These are phyloP conservation scores for Caerostris darwini DNA, from an alignment of 1,140 invertebrate genomes.

Conservation along the genomic window DNA sequence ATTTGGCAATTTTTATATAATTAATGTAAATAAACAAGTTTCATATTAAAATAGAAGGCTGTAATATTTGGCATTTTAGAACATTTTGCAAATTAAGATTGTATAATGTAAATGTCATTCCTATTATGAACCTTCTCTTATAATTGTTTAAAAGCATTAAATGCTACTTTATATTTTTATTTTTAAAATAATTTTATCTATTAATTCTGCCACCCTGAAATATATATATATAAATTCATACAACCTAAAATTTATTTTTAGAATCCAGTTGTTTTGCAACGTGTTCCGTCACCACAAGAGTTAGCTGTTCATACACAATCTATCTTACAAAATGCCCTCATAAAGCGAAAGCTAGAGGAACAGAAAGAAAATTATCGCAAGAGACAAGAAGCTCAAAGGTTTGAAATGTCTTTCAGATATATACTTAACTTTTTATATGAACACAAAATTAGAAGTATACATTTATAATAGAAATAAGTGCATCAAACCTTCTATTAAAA, in stretches of 20 bases:
- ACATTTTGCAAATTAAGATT: neutral
- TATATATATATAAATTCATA: neutral
- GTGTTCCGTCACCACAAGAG: slow-evolving; percentile 91
- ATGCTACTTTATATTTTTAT: too few relatives aligned
- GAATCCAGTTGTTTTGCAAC: slow-evolving; percentile 81
- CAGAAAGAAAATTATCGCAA: slow-evolving; percentile 91
- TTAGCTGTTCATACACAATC: slow-evolving; percentile 90
- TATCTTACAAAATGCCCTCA: slow-evolving; percentile 90
- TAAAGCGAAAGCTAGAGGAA: slow-evolving; percentile 93
- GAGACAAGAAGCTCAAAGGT: slow-evolving; percentile 85
- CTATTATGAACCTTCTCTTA: too few relatives aligned
- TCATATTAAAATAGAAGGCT: too few relatives aligned
- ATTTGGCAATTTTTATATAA: neutral
- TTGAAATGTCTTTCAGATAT: neutral
- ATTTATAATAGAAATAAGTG: too few relatives aligned
- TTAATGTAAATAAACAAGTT: too few relatives aligned
- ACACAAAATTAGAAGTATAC: too few relatives aligned
- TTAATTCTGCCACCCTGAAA: neutral
- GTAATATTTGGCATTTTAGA: too few relatives aligned
- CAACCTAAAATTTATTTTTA: slow-evolving; percentile 43
- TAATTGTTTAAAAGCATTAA: too few relatives aligned
- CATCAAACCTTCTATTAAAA: too few relatives aligned
- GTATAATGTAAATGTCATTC: too few relatives aligned
- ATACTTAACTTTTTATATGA: too few relatives aligned
- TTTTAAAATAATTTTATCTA: too few relatives aligned